phyloP scores from a whole-genome alignment of 2,888 invertebrate genomes.

The Sipha maydis region DNA sequence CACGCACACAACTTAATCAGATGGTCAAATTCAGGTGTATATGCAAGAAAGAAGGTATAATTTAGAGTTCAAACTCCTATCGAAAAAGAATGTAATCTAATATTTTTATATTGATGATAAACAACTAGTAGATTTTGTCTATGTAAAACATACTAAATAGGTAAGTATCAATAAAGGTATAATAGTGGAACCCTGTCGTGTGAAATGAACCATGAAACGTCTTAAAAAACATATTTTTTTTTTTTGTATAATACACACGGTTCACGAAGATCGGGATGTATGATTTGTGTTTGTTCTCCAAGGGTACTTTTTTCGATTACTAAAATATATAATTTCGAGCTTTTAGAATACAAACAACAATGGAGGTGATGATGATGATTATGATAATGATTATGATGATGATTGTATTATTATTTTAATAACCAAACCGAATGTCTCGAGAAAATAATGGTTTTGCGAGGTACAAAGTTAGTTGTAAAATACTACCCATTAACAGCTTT shows the following conservation, averaged over 20 bases:
- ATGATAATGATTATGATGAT: constrained; percentile 4
- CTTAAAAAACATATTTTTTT: neutral
- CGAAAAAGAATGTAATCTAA: no score
- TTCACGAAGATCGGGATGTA: neutral
- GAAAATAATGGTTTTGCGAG: neutral
- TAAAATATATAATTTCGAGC: neutral
- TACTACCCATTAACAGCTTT: constrained; percentile 45
- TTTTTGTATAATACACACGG: neutral
- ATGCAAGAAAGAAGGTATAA: no score
- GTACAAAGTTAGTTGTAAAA: constrained; percentile 27
- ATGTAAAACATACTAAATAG: no score
- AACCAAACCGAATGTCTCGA: constrained; percentile 24
- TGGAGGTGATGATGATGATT: neutral
- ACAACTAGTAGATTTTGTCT: no score
- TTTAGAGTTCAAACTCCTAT: no score
- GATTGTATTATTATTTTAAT: constrained; percentile 50
- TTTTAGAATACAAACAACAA: neutral
- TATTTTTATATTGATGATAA: no score
- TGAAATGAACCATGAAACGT: neutral
- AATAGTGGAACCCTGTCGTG: neutral
- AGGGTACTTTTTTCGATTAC: neutral
- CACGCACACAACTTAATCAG: no score
- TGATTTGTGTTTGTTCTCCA: constrained; percentile 19
- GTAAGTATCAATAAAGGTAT: neutral
- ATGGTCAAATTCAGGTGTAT: no score